phyloP scores from a whole-genome alignment of 2,888 invertebrate genomes.

The Eremobia ochroleuca region DNA sequence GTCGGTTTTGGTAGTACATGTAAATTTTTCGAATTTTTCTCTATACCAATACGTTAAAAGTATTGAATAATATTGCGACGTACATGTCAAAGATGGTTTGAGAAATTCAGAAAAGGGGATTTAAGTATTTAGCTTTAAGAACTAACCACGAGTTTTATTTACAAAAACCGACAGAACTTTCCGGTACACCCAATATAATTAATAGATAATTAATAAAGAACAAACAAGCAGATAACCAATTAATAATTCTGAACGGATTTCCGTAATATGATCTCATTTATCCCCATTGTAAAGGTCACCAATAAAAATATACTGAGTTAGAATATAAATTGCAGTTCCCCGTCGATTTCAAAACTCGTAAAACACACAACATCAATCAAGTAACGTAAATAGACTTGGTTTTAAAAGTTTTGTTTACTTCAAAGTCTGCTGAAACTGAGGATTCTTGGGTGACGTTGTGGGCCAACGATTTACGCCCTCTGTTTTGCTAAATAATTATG shows the following conservation, averaged over 20 bases:
- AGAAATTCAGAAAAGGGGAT: too few relatives aligned
- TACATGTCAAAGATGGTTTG: too few relatives aligned
- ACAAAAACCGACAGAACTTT: too few relatives aligned
- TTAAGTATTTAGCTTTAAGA: too few relatives aligned
- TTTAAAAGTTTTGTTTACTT: constrained; percentile 60
- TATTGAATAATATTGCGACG: too few relatives aligned
- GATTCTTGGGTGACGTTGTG: constrained; percentile 6
- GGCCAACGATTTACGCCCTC: not conserved
- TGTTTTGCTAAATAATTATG: not conserved
- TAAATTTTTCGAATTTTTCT: too few relatives aligned
- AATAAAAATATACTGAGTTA: constrained; percentile 27
- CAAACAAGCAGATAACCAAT: constrained; percentile 19
- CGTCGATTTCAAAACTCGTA: constrained; percentile 46
- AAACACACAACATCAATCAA: constrained; percentile 69
- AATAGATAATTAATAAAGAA: constrained; percentile 5
- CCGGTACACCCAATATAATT: too few relatives aligned
- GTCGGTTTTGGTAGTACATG: too few relatives aligned
- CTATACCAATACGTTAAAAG: too few relatives aligned
- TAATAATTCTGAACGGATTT: constrained; percentile 1
- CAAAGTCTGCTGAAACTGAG: constrained; percentile 35
- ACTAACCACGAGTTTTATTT: too few relatives aligned
- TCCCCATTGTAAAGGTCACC: constrained; percentile 23
- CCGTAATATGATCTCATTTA: not conserved
- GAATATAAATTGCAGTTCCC: constrained; percentile 59
- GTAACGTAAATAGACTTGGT: constrained; percentile 52